phyloP scores from a whole-genome alignment of 2,888 invertebrate genomes.

The Eueremaeus valkanovi region DNA sequence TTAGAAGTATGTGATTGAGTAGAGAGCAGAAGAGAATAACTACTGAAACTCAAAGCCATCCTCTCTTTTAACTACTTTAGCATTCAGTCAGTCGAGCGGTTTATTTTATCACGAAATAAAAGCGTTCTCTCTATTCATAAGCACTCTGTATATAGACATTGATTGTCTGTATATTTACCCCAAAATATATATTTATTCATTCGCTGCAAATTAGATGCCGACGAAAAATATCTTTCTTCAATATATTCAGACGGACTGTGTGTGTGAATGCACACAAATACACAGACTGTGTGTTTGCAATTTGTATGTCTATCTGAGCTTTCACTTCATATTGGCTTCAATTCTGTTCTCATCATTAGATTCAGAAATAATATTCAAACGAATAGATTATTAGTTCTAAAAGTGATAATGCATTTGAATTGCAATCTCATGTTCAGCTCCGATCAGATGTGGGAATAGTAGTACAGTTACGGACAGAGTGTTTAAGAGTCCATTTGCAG shows the following conservation, averaged over 20 bases:
- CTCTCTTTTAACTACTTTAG: not conserved
- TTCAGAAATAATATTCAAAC: not conserved
- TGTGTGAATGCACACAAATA: not conserved
- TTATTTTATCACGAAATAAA: not conserved
- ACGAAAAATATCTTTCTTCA: too few relatives aligned
- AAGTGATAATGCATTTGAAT: conserved; percentile 24
- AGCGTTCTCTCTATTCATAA: not conserved
- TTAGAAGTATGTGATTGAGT: not conserved
- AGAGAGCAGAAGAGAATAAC: not conserved
- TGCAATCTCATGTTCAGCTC: conserved; percentile 25
- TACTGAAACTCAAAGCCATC: not conserved
- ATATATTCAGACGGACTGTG: not conserved
- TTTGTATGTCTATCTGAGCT: not conserved
- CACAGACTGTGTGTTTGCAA: not conserved
- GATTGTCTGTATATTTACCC: not conserved
- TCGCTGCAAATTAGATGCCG: not conserved
- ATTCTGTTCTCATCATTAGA: not conserved
- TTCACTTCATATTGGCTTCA: not conserved
- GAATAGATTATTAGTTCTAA: conserved; percentile 2
- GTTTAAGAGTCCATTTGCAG: not conserved
- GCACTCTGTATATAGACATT: not conserved
- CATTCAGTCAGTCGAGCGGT: not conserved
- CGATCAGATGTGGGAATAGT: conserved; percentile 4
- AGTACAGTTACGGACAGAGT: not conserved
- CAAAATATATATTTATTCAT: not conserved